Conservation (phyloP, 2,888 invertebrate genomes). For the Coelopa pilipes region DNA sequence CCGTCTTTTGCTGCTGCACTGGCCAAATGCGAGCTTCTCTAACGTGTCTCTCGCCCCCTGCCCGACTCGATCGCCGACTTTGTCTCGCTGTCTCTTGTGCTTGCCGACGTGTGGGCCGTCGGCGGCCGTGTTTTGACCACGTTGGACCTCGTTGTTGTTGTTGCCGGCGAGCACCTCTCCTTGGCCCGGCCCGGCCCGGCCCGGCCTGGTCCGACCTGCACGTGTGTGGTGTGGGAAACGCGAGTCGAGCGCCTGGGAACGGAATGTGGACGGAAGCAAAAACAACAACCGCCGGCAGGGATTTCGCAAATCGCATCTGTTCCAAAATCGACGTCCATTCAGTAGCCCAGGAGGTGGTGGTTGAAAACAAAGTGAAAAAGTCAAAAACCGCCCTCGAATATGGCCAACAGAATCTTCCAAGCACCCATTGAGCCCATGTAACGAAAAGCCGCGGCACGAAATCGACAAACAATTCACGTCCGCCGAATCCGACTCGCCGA, state of each 20-base stretch:
- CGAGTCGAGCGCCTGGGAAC: background rate
- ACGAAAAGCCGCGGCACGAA: no score
- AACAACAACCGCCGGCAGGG: background rate
- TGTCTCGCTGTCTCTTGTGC: background rate
- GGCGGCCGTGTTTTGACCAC: no score
- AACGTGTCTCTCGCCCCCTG: slow-evolving; percentile 23
- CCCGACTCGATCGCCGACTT: background rate
- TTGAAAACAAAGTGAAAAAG: no score
- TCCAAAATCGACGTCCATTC: no score
- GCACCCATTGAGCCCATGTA: no score
- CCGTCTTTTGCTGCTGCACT: slow-evolving; percentile 5
- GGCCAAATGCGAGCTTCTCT: slow-evolving; percentile 15
- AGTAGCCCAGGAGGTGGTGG: background rate
- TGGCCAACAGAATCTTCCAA: no score
- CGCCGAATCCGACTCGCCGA: background rate
- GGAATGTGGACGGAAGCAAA: slow-evolving; percentile 10
- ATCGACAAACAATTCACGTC: no score
- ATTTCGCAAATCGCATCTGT: background rate
- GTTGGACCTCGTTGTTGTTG: background rate
- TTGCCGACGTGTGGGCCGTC: background rate
- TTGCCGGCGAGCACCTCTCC: background rate
- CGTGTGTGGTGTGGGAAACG: slow-evolving; percentile 34
- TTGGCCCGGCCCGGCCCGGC: no score
- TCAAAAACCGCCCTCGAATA: no score
- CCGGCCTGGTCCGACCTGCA: background rate